phyloP scores from a whole-genome alignment of 2,797 vertebrate genomes.

The Martes flavigula region DNA sequence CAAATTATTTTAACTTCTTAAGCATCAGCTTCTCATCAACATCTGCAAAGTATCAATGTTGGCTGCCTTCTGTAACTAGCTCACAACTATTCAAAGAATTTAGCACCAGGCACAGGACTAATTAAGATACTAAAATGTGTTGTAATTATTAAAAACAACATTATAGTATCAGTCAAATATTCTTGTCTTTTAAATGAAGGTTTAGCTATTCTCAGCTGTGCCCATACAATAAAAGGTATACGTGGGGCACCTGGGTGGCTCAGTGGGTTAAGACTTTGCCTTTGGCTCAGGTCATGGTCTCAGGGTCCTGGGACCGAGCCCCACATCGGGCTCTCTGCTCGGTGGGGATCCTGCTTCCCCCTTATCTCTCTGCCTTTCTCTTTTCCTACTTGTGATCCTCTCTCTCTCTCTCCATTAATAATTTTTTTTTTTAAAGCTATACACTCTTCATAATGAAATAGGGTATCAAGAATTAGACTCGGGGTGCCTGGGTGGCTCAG shows the following conservation, averaged over 20 bases:
- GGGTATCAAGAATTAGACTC: neutral
- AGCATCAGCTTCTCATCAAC: neutral
- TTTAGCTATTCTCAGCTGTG: neutral
- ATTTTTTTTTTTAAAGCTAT: neutral
- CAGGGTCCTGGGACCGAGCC: too few species aligned
- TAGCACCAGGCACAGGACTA: neutral
- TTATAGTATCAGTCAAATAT: neutral
- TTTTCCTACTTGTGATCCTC: too few species aligned
- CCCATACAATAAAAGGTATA: neutral
- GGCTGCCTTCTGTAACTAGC: neutral
- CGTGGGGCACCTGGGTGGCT: too few species aligned
- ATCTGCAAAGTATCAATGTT: neutral
- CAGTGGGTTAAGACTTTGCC: too few species aligned
- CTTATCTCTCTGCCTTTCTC: too few species aligned
- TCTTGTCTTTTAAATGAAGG: neutral
- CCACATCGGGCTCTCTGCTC: too few species aligned
- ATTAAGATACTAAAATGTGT: neutral
- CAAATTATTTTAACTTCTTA: neutral
- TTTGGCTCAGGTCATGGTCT: too few species aligned
- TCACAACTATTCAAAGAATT: neutral
- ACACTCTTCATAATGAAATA: neutral
- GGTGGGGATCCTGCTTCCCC: too few species aligned
- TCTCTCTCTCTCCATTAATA: too few species aligned
- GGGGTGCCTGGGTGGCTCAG: too few species aligned
- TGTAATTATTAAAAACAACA: neutral